Evolutionary conservation across 64 coral and sea anemone species (phyloP), one percentile per base, ranked within the genome.

Genomic region (Orbicella faveolata): DNA sequence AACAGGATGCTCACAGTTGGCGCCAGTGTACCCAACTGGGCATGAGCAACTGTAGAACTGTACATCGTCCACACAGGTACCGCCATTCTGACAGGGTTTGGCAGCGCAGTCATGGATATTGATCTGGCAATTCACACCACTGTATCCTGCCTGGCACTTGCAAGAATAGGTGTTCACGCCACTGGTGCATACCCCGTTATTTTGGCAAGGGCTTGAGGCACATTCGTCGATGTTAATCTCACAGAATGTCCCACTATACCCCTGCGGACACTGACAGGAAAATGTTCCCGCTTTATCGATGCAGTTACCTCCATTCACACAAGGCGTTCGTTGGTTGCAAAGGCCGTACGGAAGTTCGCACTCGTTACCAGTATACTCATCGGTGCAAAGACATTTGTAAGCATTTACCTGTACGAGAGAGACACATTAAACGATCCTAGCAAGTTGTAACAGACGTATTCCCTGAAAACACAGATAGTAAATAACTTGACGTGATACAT

Each of bases 41-140:
- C 62, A 86, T 13, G 23, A 21, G 8, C 62, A 86, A 51, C 26
- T 88, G 66, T 75, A 74, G 7, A 33, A 74, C 21, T 53, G 15
- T 51, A 78, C 17, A n/a, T 20, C 78, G n/a, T 80, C 78, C n/a
- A 80, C 78, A 9, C 78, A 80, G 14, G 33, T 62, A 5, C 78
- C 78, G 4, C 55, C 30, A 33, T 80, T 80, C 54, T 61, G 52
- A 12, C 78, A 80, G 0, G 78, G 78, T 17, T 91, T 74, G 34
- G 39, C 52, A 4, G 79, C 69, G 55, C 89, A 91, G 25, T 91
- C 89, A 34, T 91, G 73, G 4, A 69, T 85, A 55, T 91, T 85
- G 23, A 77, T 20, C 25, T 91, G 79, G 78, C 89, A 91, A 52
- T 84, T 84, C 2, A 30, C 61, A 13, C 80, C 89, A 17, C 57